Evolutionary conservation across 2,797 vertebrate species (phyloP), one percentile per base, ranked within the genome.

Genomic region (Channallabes apus): DNA sequence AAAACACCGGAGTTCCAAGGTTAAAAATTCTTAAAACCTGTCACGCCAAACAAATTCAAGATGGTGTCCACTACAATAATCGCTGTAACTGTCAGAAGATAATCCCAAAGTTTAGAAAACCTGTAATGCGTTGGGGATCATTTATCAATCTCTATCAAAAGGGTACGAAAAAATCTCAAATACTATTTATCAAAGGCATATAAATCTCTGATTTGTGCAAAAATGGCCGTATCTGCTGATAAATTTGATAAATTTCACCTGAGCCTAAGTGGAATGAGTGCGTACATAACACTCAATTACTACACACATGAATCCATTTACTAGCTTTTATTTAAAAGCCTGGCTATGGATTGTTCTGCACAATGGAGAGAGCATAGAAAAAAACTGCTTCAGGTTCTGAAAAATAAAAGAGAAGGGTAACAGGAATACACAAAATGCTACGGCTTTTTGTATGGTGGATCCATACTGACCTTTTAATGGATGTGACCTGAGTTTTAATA

Each of bases 171-270:
- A 87, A 81, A 62, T 29, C 54, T 82, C 62, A 77, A 82, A 72
- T 61, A 73, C 64, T 38, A 84, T 84, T 87, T 87, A 84, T 87
- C 83, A 87, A 84, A 87, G 83, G 56, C 86, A 61, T 84, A 87
- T 38, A 87, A 87, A 87, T 81, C 86, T 78, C 32, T 82, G 78
- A 78, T 84, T 80, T 84, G 83, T 82, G 79, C 56, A 32, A 84
- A 87, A 84, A 84, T 56, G 83, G 79, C 65, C 83, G 71, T 20
- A 64, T 80, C 68, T 75, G 61, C 72, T 81, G 62, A 84, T 62
- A 84, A 67, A 87, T 81, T 82, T 76, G 78, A 84, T 76, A 67
- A 72, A 87, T 81, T 81, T 77, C 67, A 84, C 79, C 86, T 87
- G 86, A 87, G 86, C 86, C 80, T 62, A 76, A 81, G 64, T 62